phyloP scores from a whole-genome alignment of 2,888 invertebrate genomes.

The Oxytorus armatus region DNA sequence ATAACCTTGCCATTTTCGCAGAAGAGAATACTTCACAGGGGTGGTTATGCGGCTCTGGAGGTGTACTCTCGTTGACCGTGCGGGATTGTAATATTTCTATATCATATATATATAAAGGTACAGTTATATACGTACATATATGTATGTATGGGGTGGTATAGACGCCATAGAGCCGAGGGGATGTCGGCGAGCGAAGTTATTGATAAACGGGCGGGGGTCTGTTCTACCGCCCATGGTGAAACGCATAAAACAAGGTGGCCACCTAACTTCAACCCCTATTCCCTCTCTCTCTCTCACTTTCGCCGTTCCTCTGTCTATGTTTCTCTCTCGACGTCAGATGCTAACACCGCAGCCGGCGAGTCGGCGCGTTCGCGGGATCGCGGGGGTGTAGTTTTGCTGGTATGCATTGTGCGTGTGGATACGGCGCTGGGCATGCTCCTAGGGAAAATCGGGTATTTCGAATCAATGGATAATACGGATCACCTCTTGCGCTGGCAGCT shows the following conservation, averaged over 20 bases:
- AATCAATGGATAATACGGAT: neutral
- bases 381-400: conserved; percentile 6
- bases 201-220: conserved; percentile 72
- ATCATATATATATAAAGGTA: conserved; percentile 35
- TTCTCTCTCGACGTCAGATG: conserved; percentile 33
- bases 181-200: conserved; percentile 70
- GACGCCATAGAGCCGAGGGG: conserved; percentile 56
- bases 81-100: conserved; percentile 8
- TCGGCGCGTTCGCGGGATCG: conserved; percentile 23
- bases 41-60: conserved; percentile 39
- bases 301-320: conserved; percentile 2
- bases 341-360: conserved; percentile 33
- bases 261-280: conserved; percentile 57
- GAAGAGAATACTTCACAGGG: conserved; percentile 44
- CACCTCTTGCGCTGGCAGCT: too few relatives aligned
- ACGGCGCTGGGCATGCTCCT: neutral
- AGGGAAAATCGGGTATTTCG: conserved; percentile 7
- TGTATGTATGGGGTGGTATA: conserved; percentile 11
- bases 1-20: conserved; percentile 37
- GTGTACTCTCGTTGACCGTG: conserved; percentile 29
- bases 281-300: neutral
- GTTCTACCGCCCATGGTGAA: conserved; percentile 60
- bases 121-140: conserved; percentile 34
- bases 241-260: conserved; percentile 71
- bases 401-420: conserved; percentile 13